Percentiles rank a stretch among this genome's conserved stretches.
Conservation (phyloP, 2,113 vertebrate species). For the Phainopepla nitens region DNA sequence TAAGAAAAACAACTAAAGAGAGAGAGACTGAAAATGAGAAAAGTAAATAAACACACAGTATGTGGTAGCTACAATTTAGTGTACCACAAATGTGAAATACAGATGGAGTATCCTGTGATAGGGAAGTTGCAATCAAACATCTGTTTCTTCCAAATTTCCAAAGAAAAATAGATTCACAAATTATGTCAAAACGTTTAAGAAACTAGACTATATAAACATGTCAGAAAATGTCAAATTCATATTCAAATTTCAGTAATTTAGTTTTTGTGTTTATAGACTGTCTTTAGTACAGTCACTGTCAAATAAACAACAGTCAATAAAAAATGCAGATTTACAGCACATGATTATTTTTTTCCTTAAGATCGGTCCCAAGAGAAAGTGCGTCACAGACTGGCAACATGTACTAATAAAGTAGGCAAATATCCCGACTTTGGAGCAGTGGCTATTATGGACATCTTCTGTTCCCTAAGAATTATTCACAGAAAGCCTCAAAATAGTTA, state of each 20-base stretch:
- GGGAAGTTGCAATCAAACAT: neutral
- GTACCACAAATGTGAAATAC: neutral
- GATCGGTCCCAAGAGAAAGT: neutral
- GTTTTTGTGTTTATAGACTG: neutral
- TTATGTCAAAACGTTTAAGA: neutral
- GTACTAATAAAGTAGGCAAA: neutral
- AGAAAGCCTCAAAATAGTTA: neutral
- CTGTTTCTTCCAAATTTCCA: neutral
- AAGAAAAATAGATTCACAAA: neutral
- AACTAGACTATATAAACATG: neutral
- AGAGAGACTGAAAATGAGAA: neutral
- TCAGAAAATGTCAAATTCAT: neutral
- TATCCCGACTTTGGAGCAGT: neutral
- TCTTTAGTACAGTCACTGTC: neutral
- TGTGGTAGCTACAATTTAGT: neutral
- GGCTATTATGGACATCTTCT: neutral
- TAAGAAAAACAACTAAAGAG: neutral
- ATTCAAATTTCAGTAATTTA: neutral
- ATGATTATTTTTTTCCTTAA: neutral
- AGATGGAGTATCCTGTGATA: neutral
- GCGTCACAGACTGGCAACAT: rapidly evolving
- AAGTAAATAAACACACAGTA: neutral
- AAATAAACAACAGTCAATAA: neutral
- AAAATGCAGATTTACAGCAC: neutral
- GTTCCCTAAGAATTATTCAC: neutral